Evolutionary conservation across 2,113 vertebrate species (phyloP), one percentile per base, ranked within the genome.

Genomic region (Chionodraco myersi): DNA sequence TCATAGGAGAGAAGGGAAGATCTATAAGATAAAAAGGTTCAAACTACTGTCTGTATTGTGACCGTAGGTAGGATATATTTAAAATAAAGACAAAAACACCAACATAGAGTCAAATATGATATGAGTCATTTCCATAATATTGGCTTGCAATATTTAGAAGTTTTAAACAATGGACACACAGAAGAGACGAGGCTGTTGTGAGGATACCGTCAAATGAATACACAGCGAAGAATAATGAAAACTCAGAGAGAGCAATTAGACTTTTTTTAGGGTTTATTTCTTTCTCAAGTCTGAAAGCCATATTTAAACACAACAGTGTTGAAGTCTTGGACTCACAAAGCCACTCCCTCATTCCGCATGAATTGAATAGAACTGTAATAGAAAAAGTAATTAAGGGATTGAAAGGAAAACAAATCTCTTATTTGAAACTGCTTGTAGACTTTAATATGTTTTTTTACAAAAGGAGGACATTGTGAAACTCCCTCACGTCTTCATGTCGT

Each of bases 101-200:
- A 41, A 41, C 36, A 41, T 41, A 41, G 36, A 41, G 36, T 67
- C 3, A 23, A 52, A 59, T 16, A 26, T 11, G 9, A 1, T 7
- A 67, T 66, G 21, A 59, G 14, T 52, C 47, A 52, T 67, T 68
- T 66, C 72, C 34, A 53, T 65, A 15, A 36, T 15, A 21, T 15
- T 10, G n/a, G 1, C 16, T 4, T 48, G 6, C 10, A 10, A 30
- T 16, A 30, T 51, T 49, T 21, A 10, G 47, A 49, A 30, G 47
- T 48, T 48, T 48, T 48, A 48, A 48, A 41, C 36, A 41, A 41
- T 8, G 36, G 36, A 1, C 6, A n/a, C 21, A 54, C 15, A 54
- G 6, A 10, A 52, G 57, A 72, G 45, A 49, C 68, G 0, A 23
- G 8, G 51, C 26, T 51, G 47, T 30, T 45, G 21, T 13, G 41